These are phyloP conservation scores for Thryonomys swinderianus DNA, from an alignment of 2,113 vertebrate genomes.

Conservation along the genomic window DNA sequence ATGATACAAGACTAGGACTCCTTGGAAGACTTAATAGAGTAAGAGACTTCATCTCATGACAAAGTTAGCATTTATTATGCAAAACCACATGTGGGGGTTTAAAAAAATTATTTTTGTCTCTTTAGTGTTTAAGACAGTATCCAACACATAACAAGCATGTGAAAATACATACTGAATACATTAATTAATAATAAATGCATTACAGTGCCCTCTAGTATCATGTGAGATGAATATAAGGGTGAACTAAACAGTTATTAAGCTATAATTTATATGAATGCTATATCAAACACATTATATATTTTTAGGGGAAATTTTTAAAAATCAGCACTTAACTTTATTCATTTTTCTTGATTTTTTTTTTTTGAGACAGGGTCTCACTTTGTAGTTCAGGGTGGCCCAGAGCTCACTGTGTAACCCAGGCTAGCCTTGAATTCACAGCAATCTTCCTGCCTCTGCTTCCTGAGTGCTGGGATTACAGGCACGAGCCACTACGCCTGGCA, in stretches of 20 bases:
- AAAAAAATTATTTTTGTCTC: too few species aligned
- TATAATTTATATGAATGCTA: slow-evolving; percentile 27
- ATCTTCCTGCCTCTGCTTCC: too few species aligned
- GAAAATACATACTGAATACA: not conserved
- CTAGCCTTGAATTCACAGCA: too few species aligned
- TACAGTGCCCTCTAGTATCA: not conserved
- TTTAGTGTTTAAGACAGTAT: not conserved
- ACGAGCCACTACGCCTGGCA: too few species aligned
- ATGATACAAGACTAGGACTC: not conserved
- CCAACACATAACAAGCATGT: not conserved
- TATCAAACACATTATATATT: not conserved
- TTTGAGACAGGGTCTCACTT: too few species aligned
- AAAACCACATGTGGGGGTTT: not conserved
- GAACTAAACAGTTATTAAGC: slow-evolving; percentile 4
- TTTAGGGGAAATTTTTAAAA: slow-evolving; percentile 51
- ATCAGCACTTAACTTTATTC: slow-evolving; percentile 17
- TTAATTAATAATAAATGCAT: not conserved
- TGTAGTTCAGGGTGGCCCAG: too few species aligned
- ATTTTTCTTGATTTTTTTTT: too few species aligned
- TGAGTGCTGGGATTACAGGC: too few species aligned
- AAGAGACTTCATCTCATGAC: slow-evolving; percentile 1
- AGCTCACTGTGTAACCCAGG: too few species aligned
- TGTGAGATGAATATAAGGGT: slow-evolving; percentile 36
- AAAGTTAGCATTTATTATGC: slow-evolving; percentile 31
- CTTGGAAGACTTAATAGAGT: slow-evolving; percentile 24